Base-by-base conservation (phyloP, 1,140 invertebrate genomes). In the Samia ricini region DNA sequence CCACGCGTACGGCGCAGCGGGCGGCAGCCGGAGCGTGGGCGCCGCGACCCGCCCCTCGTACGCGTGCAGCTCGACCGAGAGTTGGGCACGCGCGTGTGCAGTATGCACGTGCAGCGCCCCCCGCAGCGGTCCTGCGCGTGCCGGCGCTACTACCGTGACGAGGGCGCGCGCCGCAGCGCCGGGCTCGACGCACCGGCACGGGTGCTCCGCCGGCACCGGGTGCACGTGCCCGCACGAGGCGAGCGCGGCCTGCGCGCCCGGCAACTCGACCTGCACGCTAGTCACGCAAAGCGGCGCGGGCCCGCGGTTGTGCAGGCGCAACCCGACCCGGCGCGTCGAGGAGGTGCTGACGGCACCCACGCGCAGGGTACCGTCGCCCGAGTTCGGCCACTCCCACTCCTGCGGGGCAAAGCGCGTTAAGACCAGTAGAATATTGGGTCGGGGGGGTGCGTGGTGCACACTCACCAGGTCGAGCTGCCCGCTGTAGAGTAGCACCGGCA, bases 371-470 rank as follows among this genome's bases (percentile, higher is more conserved):
- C 67, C 71, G 62, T 69, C 66, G 56, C 60, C 18, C 24, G 61
- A 69, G 60, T 64, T 59, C 23, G 75, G 72, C 83, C 83, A 83
- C 59, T 85, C 77, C 83, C 83, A 85, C 61, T 85, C 81, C 83
- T 83, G 68, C 20, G 48, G 1, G 10, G 15, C 24, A 55, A 5
- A 10, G 51, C 29, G 26, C 26, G 42, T 23, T 4, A 23, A 22
- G 15, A 19, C 51, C 6, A 19, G 10, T 12, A 19, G 19, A 7
- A 19, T 7, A 2, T n/a, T n/a, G 52, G 6, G 4, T 6, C 22
- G 7, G 21, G 52, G 5, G 21, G 19, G 4, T 3, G 19, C 23
- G 26, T 6, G 2, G 18, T 51, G 23, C n/a, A 18, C 12, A 81
- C 74, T 76, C 33, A 87, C 86, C 21, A 86, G 52, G 2, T 68